Percentiles rank a stretch among this genome's conserved stretches.
Conservation (phyloP, 2,797 vertebrate genomes). For the Macropus fuliginosus region DNA sequence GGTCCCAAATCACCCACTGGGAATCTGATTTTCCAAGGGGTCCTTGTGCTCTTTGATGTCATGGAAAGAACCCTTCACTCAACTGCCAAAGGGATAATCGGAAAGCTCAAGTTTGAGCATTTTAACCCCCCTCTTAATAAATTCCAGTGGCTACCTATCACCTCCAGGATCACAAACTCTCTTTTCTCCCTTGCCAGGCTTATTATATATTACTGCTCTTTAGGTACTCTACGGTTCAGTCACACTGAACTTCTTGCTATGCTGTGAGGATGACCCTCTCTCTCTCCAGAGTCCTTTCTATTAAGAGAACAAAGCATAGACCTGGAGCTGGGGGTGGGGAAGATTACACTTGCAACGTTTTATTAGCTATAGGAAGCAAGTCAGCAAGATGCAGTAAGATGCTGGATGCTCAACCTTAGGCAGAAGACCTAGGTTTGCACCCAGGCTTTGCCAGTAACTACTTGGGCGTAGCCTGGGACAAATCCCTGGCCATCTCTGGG, state of each 20-base stretch:
- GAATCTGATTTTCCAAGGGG: background rate
- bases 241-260: background rate
- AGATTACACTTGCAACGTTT: background rate
- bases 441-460: background rate
- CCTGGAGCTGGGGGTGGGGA: background rate
- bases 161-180: background rate
- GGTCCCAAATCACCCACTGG: background rate
- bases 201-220: background rate
- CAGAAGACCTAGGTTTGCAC: background rate
- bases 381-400: background rate
- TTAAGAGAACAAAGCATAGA: background rate
- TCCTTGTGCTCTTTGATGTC: background rate
- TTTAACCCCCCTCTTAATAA: background rate
- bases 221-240: background rate
- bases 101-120: background rate
- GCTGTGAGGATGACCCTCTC: background rate
- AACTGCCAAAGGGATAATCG: background rate
- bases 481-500: background rate
- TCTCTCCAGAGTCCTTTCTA: background rate
- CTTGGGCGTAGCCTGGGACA: background rate
- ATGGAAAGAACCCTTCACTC: background rate
- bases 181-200: background rate
- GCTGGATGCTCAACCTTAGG: background rate
- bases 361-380: background rate
- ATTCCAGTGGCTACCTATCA: background rate